A percentile compares a stretch with the other conserved stretches of the same genome.
Evolutionary conservation across 1,140 invertebrate species (phyloP).

Genomic region (Apis laboriosa): DNA sequence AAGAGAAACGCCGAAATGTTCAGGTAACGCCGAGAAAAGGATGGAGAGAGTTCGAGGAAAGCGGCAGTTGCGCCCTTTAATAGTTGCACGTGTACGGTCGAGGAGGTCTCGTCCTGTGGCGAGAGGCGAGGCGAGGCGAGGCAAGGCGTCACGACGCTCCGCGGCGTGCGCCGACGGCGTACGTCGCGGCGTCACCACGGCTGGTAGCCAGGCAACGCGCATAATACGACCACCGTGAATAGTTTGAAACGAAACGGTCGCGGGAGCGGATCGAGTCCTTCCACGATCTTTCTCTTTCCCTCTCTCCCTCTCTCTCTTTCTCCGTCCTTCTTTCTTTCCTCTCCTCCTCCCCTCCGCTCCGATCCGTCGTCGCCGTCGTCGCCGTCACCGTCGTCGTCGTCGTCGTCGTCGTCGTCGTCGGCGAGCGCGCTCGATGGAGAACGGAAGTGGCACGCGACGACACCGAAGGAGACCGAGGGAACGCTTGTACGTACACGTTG

Average conservation of each 20-base stretch:
- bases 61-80: background rate
- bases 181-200: constrained; percentile 42
- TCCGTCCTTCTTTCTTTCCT: background rate
- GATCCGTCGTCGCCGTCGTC: background rate
- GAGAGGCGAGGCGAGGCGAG: constrained; percentile 5
- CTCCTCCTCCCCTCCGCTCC: background rate
- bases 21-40: too few species aligned
- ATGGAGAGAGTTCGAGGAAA: too few species aligned
- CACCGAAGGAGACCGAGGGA: background rate
- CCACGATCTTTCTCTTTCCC: background rate
- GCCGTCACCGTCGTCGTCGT: background rate
- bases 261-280: constrained; percentile 54
- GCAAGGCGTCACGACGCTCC: constrained; percentile 67
- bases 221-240: constrained; percentile 68
- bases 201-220: constrained; percentile 78
- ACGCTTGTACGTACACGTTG: constrained; percentile 14
- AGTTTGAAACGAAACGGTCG: constrained; percentile 73
- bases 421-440: background rate
- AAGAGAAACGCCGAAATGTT: too few species aligned
- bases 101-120: constrained; percentile 8
- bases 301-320: background rate
- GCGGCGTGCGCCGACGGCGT: constrained; percentile 34
- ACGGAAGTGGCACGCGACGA: background rate
- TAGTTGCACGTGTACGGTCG: constrained; percentile 30
- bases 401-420: background rate